Evolutionary conservation across 2,888 invertebrate species (phyloP).

Genomic region (Acanthosepion esculentum): DNA sequence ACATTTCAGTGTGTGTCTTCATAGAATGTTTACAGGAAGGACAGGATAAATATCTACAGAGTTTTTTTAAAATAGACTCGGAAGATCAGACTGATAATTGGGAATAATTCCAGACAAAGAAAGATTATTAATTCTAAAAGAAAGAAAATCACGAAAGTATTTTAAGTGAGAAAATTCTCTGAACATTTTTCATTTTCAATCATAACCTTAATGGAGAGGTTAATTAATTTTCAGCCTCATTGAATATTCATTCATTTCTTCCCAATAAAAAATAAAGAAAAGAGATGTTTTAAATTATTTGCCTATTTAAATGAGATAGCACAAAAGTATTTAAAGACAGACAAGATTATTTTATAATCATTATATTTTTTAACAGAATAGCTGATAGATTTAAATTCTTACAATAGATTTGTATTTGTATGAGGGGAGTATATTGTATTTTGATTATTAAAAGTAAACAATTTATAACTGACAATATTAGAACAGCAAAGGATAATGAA

Average conservation of each 20-base stretch:
- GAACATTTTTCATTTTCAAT: not conserved
- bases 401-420: no score
- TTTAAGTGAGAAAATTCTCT: not conserved
- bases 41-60: not conserved
- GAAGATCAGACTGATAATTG: not conserved
- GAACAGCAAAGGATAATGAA: no score
- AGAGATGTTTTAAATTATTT: no score
- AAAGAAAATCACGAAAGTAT: not conserved
- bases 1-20: not conserved
- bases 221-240: not conserved
- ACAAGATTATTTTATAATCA: no score
- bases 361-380: no score
- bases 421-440: no score
- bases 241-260: slow-evolving; percentile 34
- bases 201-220: not conserved
- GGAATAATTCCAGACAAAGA: not conserved
- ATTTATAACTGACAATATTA: no score
- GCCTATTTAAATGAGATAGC: no score
- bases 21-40: not conserved
- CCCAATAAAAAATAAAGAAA: not conserved
- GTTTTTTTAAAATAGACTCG: not conserved
- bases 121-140: not conserved
- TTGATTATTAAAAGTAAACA: no score
- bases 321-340: no score
- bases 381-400: no score